Percentiles rank a stretch among this genome's conserved stretches.
These are phyloP conservation scores for Latheticus oryzae DNA, from an alignment of 2,888 invertebrate species.

Conservation along the genomic window DNA sequence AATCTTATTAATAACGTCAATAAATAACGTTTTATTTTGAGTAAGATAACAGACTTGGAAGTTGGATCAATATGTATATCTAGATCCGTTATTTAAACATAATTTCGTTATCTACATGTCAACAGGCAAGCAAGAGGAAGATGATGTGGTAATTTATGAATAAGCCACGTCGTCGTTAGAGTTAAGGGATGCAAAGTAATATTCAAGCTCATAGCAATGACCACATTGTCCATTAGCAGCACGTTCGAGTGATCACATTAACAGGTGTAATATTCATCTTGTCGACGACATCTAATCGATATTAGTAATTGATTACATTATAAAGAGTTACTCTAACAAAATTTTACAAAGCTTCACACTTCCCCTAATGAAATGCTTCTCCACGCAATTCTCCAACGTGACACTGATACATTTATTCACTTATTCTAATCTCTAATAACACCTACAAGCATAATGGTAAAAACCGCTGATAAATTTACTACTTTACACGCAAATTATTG, in stretches of 20 bases:
- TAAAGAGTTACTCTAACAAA: slow-evolving; percentile 37
- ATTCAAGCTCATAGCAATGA: slow-evolving; percentile 42
- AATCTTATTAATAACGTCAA: slow-evolving; percentile 44
- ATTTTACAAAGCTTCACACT: slow-evolving; percentile 36
- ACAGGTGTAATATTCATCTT: slow-evolving; percentile 45
- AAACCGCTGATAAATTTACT: slow-evolving; percentile 37
- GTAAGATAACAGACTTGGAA: slow-evolving; percentile 30
- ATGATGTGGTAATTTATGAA: slow-evolving; percentile 44
- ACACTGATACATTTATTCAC: slow-evolving; percentile 42
- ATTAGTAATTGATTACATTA: slow-evolving; percentile 42
- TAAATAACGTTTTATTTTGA: slow-evolving; percentile 42
- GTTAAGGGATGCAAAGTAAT: slow-evolving; percentile 39
- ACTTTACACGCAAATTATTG: slow-evolving; percentile 33
- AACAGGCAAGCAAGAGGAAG: slow-evolving; percentile 36
- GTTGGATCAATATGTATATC: slow-evolving; percentile 40
- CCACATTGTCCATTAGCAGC: slow-evolving; percentile 43
- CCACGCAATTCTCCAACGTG: slow-evolving; percentile 38
- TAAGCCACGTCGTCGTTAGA: slow-evolving; percentile 35
- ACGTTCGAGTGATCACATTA: slow-evolving; percentile 44
- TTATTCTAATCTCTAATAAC: slow-evolving; percentile 36
- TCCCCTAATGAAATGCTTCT: slow-evolving; percentile 39
- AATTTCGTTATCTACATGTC: slow-evolving; percentile 42
- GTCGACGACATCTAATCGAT: slow-evolving; percentile 40
- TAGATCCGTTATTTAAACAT: slow-evolving; percentile 41
- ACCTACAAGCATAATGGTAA: slow-evolving; percentile 34